phyloP scores from a whole-genome alignment of 37 sponge, comb jelly and placozoan genomes.

The Beroe forskalii region DNA sequence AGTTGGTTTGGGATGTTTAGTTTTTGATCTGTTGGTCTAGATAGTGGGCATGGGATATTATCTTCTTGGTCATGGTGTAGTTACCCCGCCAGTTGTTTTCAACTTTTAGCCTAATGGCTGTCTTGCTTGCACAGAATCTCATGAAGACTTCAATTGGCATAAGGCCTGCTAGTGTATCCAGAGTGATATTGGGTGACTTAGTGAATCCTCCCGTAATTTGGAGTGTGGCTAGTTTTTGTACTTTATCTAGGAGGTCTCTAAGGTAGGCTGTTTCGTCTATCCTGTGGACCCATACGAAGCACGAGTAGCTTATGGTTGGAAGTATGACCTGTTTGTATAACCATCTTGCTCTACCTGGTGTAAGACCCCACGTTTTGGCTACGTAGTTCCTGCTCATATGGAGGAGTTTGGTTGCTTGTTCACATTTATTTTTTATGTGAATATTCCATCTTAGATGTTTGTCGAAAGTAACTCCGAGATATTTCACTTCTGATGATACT shows the following conservation, averaged over 20 bases:
- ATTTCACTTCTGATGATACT: neutral
- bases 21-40: no score
- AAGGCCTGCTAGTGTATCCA: neutral
- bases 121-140: neutral
- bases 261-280: no score
- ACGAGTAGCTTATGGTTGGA: neutral
- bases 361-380: neutral
- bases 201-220: neutral
- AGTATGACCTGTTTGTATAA: neutral
- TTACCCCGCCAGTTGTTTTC: neutral
- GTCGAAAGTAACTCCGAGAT: neutral
- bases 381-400: neutral
- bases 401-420: neutral
- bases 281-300: no score
- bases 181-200: no score
- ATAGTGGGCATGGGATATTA: no score
- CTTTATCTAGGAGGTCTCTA: neutral
- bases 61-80: no score
- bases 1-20: neutral
- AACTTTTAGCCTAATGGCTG: neutral
- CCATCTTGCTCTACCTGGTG: neutral
- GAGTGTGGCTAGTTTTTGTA: neutral
- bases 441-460: neutral
- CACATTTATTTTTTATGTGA: no score
- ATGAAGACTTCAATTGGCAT: neutral